A percentile compares a stretch with the other conserved stretches of the same genome.
Conservation (phyloP, 2,113 vertebrate species). For the Boulengeromyrus knoepffleri region DNA sequence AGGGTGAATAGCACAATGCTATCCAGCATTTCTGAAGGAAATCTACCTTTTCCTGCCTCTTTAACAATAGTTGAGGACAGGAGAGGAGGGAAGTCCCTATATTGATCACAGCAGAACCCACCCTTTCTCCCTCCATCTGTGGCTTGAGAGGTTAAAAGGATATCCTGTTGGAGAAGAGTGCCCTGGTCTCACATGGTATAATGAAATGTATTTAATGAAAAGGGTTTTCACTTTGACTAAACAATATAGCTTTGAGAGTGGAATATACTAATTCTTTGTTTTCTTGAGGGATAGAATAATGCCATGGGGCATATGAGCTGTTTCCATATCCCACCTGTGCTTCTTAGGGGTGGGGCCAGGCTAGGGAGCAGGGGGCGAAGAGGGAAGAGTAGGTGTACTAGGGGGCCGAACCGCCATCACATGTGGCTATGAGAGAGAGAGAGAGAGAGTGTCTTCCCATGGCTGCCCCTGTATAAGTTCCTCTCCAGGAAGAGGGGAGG, state of each 20-base stretch:
- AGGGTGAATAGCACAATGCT: neutral
- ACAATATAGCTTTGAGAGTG: neutral
- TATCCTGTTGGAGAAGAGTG: constrained; percentile 5
- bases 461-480: constrained; percentile 54
- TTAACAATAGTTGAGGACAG: neutral
- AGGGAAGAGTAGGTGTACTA: constrained; percentile 44
- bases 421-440: neutral
- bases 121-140: neutral
- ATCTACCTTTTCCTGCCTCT: neutral
- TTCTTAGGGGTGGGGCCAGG: constrained; percentile 9
- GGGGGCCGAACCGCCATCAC: neutral
- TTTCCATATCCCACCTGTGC: constrained; percentile 7
- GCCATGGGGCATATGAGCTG: neutral
- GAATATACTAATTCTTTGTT: neutral
- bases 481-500: constrained; percentile 2
- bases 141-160: neutral
- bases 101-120: neutral
- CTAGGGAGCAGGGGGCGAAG: constrained; percentile 27
- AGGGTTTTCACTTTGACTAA: neutral
- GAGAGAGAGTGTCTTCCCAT: neutral
- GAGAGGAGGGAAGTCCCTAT: neutral
- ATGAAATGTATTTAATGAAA: neutral
- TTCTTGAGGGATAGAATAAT: neutral
- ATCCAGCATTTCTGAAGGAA: neutral
- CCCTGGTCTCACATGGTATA: neutral